Evolutionary conservation across 2,113 vertebrate species (phyloP).

Genomic region (Scomber japonicus): DNA sequence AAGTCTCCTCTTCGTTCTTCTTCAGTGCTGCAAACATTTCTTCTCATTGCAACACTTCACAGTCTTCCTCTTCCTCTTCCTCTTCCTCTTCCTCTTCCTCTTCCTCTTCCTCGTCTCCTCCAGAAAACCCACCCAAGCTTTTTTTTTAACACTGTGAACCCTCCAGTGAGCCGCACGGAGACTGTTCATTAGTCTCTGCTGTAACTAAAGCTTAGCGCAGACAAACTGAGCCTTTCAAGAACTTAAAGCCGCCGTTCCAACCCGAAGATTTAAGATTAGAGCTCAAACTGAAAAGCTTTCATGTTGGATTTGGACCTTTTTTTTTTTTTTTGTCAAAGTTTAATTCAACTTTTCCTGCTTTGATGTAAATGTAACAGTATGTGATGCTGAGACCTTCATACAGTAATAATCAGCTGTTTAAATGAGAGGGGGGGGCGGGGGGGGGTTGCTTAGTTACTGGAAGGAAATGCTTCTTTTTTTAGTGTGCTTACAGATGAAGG

Average conservation of each 20-base stretch:
- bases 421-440: too few species aligned
- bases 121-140: background rate
- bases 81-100: too few species aligned
- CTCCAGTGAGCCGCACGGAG: background rate
- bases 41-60: too few species aligned
- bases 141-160: background rate
- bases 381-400: background rate
- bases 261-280: constrained; percentile 34
- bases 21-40: too few species aligned
- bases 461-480: too few species aligned
- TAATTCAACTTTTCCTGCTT: background rate
- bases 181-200: background rate
- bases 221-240: background rate
- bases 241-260: background rate
- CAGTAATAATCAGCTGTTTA: too few species aligned
- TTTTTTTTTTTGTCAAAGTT: background rate
- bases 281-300: constrained; percentile 17
- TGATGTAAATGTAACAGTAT: background rate
- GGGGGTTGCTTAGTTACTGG: too few species aligned
- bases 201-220: background rate
- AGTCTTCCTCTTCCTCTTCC: too few species aligned
- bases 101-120: too few species aligned
- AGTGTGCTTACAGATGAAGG: too few species aligned
- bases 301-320: constrained; percentile 33
- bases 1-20: too few species aligned